Conservation (phyloP, 2,888 invertebrate genomes). For the Nezara viridula region DNA sequence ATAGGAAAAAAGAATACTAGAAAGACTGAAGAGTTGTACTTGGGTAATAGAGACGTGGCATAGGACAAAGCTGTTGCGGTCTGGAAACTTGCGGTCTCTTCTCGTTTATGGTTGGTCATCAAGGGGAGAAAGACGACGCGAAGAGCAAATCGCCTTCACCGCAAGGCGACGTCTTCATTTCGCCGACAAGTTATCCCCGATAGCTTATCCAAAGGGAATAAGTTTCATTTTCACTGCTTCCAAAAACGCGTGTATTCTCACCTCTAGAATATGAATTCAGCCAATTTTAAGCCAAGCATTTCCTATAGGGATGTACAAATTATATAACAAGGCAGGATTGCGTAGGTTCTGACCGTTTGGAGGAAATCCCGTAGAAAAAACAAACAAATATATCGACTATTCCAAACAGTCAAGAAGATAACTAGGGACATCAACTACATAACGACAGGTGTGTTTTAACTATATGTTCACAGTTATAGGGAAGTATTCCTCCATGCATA, state of each 20-base stretch:
- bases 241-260: not conserved
- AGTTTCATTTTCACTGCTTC: not conserved
- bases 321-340: not conserved
- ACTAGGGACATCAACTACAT: not conserved
- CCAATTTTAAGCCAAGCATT: not conserved
- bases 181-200: not conserved
- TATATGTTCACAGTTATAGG: too few relatives aligned
- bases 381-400: not conserved
- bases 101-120: conserved; percentile 19
- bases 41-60: not conserved
- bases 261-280: not conserved
- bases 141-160: not conserved
- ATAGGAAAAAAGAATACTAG: too few relatives aligned
- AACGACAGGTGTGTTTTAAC: too few relatives aligned
- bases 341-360: not conserved
- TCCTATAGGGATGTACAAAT: not conserved
- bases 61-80: not conserved
- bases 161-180: conserved; percentile 25
- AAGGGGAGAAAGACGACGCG: not conserved
- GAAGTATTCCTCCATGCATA: too few relatives aligned
- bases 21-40: not conserved
- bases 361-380: not conserved
- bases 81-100: not conserved
- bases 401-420: not conserved
- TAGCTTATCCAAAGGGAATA: not conserved